These are phyloP conservation scores for Eulacestoma nigropectus DNA, from an alignment of 2,113 vertebrate genomes.

Conservation along the genomic window DNA sequence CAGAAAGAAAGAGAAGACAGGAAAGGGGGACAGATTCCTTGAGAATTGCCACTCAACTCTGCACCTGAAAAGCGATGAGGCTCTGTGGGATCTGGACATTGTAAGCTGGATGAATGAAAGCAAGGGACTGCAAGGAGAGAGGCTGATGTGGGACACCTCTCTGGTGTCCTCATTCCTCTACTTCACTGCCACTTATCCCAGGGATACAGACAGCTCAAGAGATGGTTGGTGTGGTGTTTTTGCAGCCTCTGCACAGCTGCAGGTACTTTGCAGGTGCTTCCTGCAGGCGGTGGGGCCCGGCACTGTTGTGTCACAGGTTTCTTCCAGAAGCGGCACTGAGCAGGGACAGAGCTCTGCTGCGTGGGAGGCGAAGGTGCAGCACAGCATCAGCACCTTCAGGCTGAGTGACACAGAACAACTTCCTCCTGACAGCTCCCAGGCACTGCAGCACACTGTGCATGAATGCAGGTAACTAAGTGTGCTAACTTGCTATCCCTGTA, in stretches of 20 bases:
- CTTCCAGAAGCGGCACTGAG: not conserved
- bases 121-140: not conserved
- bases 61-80: not conserved
- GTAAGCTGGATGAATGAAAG: not conserved
- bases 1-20: not conserved
- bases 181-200: not conserved
- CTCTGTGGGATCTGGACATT: rapidly evolving
- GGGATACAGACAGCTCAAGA: not conserved
- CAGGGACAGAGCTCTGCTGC: not conserved
- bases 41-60: not conserved
- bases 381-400: not conserved
- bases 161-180: not conserved
- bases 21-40: not conserved
- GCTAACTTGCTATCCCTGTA: not conserved
- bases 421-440: not conserved
- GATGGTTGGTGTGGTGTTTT: rapidly evolving
- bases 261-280: not conserved
- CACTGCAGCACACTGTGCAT: not conserved
- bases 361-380: not conserved
- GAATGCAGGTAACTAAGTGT: not conserved
- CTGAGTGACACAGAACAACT: not conserved
- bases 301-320: not conserved
- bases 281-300: not conserved
- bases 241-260: not conserved
- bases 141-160: not conserved